These are phyloP conservation scores for Argentina silus DNA, from an alignment of 2,797 vertebrate genomes.

Conservation along the genomic window DNA sequence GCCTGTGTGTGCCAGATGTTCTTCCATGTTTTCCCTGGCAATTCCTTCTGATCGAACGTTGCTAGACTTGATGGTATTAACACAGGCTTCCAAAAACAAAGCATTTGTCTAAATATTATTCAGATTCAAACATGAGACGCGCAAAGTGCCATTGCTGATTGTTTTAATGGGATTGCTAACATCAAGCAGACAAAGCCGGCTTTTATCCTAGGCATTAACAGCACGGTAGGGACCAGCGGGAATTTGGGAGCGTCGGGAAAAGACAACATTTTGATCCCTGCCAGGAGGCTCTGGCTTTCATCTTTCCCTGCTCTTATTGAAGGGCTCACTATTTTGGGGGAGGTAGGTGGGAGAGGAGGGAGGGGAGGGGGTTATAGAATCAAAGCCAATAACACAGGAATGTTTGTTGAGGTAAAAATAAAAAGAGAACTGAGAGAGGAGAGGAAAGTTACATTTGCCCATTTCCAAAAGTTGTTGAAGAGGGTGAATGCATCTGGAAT, in stretches of 20 bases:
- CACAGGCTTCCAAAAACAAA: conserved; percentile 60
- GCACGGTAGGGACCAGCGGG: conserved; percentile 63
- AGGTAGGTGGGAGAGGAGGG: neutral
- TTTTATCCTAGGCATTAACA: conserved; percentile 76
- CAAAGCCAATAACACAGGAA: conserved; percentile 64
- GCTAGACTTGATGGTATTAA: conserved; percentile 40
- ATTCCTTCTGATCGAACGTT: conserved; percentile 56
- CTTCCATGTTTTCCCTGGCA: conserved; percentile 11
- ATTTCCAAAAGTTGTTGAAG: conserved; percentile 53
- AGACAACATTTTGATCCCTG: conserved; percentile 55
- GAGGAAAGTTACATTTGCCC: conserved; percentile 55
- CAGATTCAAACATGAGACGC: conserved; percentile 54
- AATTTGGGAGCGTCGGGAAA: conserved; percentile 57
- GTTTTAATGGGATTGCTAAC: conserved; percentile 74
- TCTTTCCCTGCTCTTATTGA: conserved; percentile 58
- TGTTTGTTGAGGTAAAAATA: conserved; percentile 58
- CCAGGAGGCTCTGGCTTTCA: conserved; percentile 67
- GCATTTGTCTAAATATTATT: conserved; percentile 34
- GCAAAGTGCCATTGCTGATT: conserved; percentile 57
- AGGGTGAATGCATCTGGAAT: conserved; percentile 44
- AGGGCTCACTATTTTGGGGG: conserved; percentile 52
- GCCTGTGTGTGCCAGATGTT: conserved; percentile 52
- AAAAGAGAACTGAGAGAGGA: conserved; percentile 28
- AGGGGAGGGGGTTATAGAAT: conserved; percentile 48
- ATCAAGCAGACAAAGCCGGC: conserved; percentile 63